phyloP scores from a whole-genome alignment of 2,797 vertebrate species.

The Galagoides demidoff region DNA sequence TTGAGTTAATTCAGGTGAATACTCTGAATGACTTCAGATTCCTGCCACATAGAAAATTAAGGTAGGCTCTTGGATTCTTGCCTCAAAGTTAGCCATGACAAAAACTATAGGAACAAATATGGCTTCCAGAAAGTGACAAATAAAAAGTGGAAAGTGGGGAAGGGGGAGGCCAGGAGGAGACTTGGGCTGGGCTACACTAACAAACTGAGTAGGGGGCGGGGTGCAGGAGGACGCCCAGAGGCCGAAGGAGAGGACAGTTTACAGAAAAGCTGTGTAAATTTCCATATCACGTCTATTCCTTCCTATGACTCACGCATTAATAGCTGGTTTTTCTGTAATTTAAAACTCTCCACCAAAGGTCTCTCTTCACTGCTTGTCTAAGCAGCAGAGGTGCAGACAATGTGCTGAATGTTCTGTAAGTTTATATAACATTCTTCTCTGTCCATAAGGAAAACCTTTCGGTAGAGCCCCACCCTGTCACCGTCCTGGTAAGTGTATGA shows the following conservation, averaged over 20 bases:
- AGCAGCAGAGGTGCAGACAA: neutral
- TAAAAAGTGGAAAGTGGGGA: too few species aligned
- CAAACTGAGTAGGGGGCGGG: neutral
- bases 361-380: too few species aligned
- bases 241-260: neutral
- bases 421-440: neutral
- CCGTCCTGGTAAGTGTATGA: neutral
- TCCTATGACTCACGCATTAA: neutral
- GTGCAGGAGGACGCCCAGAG: neutral
- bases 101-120: neutral
- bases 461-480: neutral
- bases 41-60: neutral
- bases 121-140: neutral
- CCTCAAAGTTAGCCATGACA: neutral
- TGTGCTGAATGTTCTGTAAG: accelerated
- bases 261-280: neutral
- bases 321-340: neutral
- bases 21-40: neutral
- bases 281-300: neutral
- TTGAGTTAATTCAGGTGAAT: neutral
- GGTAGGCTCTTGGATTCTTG: neutral
- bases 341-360: neutral
- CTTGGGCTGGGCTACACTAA: neutral
- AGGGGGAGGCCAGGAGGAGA: neutral
- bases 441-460: neutral